Base-by-base conservation (phyloP, 2,113 vertebrate species). In the Cacatua alba region DNA sequence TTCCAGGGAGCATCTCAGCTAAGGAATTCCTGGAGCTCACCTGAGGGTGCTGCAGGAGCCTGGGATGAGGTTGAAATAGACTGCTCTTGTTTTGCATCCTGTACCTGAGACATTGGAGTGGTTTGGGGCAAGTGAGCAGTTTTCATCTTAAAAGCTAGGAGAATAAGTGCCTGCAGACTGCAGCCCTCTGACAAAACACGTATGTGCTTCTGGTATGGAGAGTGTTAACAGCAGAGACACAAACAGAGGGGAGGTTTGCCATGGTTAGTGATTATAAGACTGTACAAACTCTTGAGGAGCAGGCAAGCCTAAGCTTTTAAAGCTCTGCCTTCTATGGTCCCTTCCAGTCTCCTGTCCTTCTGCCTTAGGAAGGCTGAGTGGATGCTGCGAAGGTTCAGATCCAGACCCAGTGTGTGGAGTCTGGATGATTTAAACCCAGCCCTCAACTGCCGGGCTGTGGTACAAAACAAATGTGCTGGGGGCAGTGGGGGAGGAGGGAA, bases 401-500 rank as follows among this genome's bases (percentile, higher is more conserved):
- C 11, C 20, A 39, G 44, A 37, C 10, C 71, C 7, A 13, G 0
- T 16, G 8, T 3, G 21, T 2, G 4, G n/a, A 53, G 59, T 15
- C 41, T 74, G 82, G n/a, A 2, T 68, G 39, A 67, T 86, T 81
- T 80, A 79, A 84, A 57, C 9, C 17, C 17, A 17, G 21, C 26
- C 51, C 39, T 43, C 49, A 77, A 25, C 46, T 29, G 77, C 75
- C 55, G 55, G 48, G 57, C 60, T 88, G 55, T 64, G 31, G 10
- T 10, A 41, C 69, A 62, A 76, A 87, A 81, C 52, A 91, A 93
- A 89, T 62, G 72, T 51, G 23, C 60, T 67, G 64, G 76, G 59
- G 49, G 64, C 67, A 65, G 72, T 18, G 69, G 31, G 46, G 86
- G 77, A 69, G 80, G 65, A 95, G 15, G 31, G 90, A 93, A 65